Percentiles rank a stretch among this genome's conserved stretches.
These are phyloP conservation scores for Branchinecta lynchi DNA, from an alignment of 1,140 invertebrate species.

Conservation along the genomic window DNA sequence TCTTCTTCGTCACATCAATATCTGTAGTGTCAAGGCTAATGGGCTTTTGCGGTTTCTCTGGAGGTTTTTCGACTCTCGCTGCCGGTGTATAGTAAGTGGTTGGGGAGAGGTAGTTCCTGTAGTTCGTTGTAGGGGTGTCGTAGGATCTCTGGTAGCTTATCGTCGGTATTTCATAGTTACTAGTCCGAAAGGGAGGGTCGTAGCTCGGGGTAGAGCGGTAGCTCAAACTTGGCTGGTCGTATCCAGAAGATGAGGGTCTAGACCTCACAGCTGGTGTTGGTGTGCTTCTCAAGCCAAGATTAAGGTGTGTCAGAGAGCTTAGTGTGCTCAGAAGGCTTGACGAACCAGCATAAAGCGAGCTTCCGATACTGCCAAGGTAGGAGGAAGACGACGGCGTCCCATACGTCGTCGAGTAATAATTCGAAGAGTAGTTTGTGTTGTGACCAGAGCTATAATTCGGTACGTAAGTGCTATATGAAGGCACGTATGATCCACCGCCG, in stretches of 20 bases:
- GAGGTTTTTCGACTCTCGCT: neutral
- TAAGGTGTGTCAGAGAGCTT: neutral
- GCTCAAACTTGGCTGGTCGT: neutral
- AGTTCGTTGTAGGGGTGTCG: neutral
- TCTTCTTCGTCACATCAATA: constrained; percentile 45
- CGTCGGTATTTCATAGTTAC: neutral
- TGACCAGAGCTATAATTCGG: too few species aligned
- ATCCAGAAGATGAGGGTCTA: neutral
- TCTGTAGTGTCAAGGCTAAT: constrained; percentile 53
- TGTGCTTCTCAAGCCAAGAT: neutral
- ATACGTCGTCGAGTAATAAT: too few species aligned
- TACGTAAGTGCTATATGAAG: too few species aligned
- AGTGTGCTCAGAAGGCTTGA: neutral
- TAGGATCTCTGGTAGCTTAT: neutral
- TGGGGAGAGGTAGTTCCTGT: neutral
- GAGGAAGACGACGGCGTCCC: neutral
- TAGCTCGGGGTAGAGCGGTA: neutral
- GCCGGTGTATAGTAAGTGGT: neutral
- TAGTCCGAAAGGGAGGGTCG: neutral
- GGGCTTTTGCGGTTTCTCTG: neutral
- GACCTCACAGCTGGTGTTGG: neutral
- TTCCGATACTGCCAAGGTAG: neutral
- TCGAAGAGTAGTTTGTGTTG: too few species aligned
- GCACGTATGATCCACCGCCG: too few species aligned
- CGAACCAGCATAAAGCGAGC: neutral